These are phyloP conservation scores for Montipora sp. DNA, from an alignment of 64 coral and sea anemone genomes.

Conservation along the genomic window DNA sequence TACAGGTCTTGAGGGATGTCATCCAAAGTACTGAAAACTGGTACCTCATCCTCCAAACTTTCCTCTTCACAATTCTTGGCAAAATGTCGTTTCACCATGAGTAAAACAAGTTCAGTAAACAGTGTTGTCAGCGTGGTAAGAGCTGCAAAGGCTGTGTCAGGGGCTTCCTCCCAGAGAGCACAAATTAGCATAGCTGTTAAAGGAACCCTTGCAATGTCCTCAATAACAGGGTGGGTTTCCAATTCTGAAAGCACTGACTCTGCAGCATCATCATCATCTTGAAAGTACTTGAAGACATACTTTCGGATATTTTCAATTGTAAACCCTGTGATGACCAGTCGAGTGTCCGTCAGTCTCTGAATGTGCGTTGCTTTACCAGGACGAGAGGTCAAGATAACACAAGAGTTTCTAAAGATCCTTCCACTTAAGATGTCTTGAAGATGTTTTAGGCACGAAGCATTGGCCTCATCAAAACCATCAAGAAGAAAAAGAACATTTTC, in stretches of 20 bases:
- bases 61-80: conserved; percentile 31
- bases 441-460: not conserved
- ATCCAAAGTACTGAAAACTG: conserved; percentile 20
- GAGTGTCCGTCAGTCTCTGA: conserved; percentile 52
- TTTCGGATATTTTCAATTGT: conserved; percentile 57
- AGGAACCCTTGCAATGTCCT: conserved; percentile 69
- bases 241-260: conserved; percentile 54
- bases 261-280: conserved; percentile 55
- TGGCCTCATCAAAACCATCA: conserved; percentile 72
- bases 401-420: conserved; percentile 63
- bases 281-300: conserved; percentile 66
- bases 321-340: conserved; percentile 55
- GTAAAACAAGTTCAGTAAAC: conserved; percentile 62
- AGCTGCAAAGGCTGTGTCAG: conserved; percentile 37
- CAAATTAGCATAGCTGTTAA: conserved; percentile 77
- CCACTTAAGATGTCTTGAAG: conserved; percentile 56
- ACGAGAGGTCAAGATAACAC: conserved; percentile 52
- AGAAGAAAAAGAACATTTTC: conserved; percentile 66
- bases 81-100: conserved; percentile 60
- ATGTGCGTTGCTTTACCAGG: conserved; percentile 59
- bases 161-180: conserved; percentile 65
- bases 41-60: not conserved
- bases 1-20: conserved; percentile 59
- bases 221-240: conserved; percentile 57
- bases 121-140: conserved; percentile 63